A percentile compares a stretch with the other conserved stretches of the same genome.
Conservation (phyloP, 2,888 invertebrate genomes). For the Drosophila subquinaria region DNA sequence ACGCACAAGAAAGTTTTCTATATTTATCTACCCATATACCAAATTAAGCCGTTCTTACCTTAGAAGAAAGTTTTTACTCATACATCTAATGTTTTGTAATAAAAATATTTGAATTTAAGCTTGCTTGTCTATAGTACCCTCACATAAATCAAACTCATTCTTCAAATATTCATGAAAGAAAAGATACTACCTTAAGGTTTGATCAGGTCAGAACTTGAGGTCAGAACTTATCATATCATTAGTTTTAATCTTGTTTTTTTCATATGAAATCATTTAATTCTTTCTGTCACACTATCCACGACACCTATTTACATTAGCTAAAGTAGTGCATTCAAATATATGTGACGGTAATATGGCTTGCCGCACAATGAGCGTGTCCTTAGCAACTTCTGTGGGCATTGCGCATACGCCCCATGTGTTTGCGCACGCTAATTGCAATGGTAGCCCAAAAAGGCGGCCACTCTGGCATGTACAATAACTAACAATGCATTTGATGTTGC, state of each 20-base stretch:
- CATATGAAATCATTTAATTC: background rate
- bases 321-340: slow-evolving; percentile 26
- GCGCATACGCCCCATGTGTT: slow-evolving; percentile 60
- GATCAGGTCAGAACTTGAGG: too few relatives aligned
- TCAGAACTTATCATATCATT: background rate
- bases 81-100: too few relatives aligned
- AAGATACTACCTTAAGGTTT: too few relatives aligned
- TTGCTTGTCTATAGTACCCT: too few relatives aligned
- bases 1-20: too few relatives aligned
- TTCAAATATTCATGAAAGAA: too few relatives aligned
- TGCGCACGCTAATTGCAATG: slow-evolving; percentile 51
- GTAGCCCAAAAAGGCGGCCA: slow-evolving; percentile 22
- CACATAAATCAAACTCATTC: too few relatives aligned
- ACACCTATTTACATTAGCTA: slow-evolving; percentile 12
- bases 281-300: background rate
- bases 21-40: too few relatives aligned
- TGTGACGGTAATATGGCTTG: slow-evolving; percentile 6
- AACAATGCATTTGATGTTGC: slow-evolving; percentile 47
- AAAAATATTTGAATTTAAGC: too few relatives aligned
- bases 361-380: background rate
- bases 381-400: slow-evolving; percentile 18
- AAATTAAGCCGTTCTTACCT: too few relatives aligned
- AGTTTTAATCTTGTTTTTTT: background rate
- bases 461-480: slow-evolving; percentile 28
- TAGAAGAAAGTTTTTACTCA: too few relatives aligned